Conservation (phyloP, 2,797 vertebrate species). For the Labroides dimidiatus region DNA sequence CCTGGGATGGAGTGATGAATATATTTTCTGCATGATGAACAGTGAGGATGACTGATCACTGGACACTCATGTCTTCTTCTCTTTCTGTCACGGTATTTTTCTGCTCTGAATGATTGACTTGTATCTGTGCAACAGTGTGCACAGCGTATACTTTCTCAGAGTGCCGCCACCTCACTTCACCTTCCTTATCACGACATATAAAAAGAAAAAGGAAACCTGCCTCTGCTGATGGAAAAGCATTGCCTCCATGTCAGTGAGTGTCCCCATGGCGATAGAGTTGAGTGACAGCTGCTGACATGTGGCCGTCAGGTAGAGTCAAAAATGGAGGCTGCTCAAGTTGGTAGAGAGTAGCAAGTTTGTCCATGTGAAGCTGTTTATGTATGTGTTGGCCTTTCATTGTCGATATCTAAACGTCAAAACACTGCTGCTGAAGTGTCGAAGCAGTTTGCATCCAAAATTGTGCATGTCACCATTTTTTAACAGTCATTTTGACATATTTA, state of each 20-base stretch:
- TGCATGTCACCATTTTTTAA: not conserved
- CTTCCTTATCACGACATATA: not conserved
- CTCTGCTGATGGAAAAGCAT: slow-evolving; percentile 21
- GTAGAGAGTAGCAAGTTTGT: slow-evolving; percentile 8
- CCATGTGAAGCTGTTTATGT: not conserved
- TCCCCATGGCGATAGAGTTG: slow-evolving; percentile 12
- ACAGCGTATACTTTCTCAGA: not conserved
- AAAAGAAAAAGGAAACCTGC: slow-evolving; percentile 1
- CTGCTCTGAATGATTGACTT: not conserved
- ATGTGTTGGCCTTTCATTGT: not conserved
- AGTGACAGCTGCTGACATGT: slow-evolving; percentile 49
- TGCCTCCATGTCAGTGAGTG: slow-evolving; percentile 6
- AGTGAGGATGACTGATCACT: slow-evolving; percentile 29
- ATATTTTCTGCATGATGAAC: slow-evolving; percentile 31
- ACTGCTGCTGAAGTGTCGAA: too few relatives aligned
- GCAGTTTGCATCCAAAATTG: not conserved
- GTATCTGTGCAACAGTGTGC: not conserved
- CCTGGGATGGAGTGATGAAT: not conserved
- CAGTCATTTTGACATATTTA: not conserved
- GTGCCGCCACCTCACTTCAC: not conserved
- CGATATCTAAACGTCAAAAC: not conserved
- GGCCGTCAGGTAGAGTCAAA: slow-evolving; percentile 20
- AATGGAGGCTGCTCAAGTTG: slow-evolving; percentile 27
- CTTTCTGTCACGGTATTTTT: slow-evolving; percentile 7
- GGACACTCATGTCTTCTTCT: not conserved